Evolutionary conservation across 2,797 vertebrate genomes (phyloP).

Genomic region (Chlorospingus semifuscus): DNA sequence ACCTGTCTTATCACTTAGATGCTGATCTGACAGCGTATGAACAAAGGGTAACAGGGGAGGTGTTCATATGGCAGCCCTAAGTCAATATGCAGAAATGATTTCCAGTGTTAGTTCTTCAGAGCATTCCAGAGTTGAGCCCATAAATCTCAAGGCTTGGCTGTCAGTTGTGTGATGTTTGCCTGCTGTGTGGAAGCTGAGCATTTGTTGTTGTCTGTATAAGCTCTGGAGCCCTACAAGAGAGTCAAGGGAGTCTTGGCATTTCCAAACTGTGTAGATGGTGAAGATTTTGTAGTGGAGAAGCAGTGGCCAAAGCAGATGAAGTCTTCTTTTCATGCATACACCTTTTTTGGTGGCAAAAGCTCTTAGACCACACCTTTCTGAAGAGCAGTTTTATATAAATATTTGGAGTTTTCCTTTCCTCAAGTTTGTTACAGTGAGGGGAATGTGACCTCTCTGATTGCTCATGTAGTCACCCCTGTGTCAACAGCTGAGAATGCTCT

Average conservation of each 20-base stretch:
- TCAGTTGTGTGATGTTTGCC: not conserved
- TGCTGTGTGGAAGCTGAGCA: not conserved
- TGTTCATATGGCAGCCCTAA: not conserved
- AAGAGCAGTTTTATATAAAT: not conserved
- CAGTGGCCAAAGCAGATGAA: not conserved
- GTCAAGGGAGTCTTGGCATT: not conserved
- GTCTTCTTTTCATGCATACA: not conserved
- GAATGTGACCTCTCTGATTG: not conserved
- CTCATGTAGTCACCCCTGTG: not conserved
- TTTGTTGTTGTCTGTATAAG: not conserved
- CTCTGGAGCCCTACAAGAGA: not conserved
- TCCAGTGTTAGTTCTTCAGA: not conserved
- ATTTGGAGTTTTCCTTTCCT: not conserved
- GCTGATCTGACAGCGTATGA: not conserved
- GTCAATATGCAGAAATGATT: not conserved
- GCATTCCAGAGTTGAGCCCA: not conserved
- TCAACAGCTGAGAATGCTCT: not conserved
- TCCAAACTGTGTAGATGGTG: not conserved
- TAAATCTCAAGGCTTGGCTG: not conserved
- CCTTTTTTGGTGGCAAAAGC: not conserved
- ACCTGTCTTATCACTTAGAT: not conserved
- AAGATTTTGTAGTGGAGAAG: not conserved
- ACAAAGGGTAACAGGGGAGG: not conserved
- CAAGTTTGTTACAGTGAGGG: not conserved
- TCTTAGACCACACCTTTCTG: not conserved